Conservation (phyloP, 2,888 invertebrate genomes). For the Neoascia interrupta region DNA sequence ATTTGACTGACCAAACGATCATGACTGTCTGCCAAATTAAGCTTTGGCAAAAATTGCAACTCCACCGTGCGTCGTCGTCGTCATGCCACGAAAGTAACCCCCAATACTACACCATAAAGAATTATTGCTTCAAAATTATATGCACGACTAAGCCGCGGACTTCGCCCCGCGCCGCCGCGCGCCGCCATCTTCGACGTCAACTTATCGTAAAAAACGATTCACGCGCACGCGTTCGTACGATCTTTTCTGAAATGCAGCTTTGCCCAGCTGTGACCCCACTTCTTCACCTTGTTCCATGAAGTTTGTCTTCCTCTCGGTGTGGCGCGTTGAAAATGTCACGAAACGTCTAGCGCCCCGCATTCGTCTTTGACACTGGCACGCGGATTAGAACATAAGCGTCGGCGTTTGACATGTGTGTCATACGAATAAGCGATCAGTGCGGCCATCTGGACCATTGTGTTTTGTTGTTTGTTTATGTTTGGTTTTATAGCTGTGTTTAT, state of each 20-base stretch:
- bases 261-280: slow-evolving; percentile 20
- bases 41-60: slow-evolving; percentile 12
- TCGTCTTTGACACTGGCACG: slow-evolving; percentile 42
- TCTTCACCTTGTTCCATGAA: background rate
- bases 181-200: slow-evolving; percentile 43
- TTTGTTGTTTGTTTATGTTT: slow-evolving; percentile 15
- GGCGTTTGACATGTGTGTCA: slow-evolving; percentile 28
- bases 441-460: slow-evolving; percentile 57
- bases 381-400: slow-evolving; percentile 41
- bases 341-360: slow-evolving; percentile 14
- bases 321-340: slow-evolving; percentile 49
- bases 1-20: slow-evolving; percentile 61
- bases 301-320: background rate
- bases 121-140: slow-evolving; percentile 54
- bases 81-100: slow-evolving; percentile 3
- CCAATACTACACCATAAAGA: slow-evolving; percentile 38
- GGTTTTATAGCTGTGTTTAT: slow-evolving; percentile 26
- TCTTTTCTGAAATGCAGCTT: slow-evolving; percentile 31
- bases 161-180: background rate
- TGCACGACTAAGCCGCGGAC: slow-evolving; percentile 24
- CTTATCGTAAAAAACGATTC: slow-evolving; percentile 66
- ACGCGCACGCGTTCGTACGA: slow-evolving; percentile 61
- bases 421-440: slow-evolving; percentile 20
- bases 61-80: too few relatives aligned
- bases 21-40: slow-evolving; percentile 54